These are phyloP conservation scores for Polyommatus icarus DNA, from an alignment of 2,888 invertebrate genomes.

Conservation along the genomic window DNA sequence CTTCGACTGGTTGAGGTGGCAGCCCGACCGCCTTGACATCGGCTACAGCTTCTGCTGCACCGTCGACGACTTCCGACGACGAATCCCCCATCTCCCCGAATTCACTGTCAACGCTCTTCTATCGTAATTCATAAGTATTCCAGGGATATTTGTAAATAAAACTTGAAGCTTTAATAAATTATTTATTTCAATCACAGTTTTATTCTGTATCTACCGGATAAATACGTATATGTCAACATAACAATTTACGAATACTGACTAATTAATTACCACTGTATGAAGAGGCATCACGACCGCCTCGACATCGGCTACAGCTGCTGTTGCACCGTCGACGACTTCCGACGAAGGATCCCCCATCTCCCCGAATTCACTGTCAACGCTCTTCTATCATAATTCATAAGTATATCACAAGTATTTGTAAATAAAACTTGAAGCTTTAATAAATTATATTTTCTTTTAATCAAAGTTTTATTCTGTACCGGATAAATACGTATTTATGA, in stretches of 20 bases:
- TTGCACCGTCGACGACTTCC: conserved; percentile 80
- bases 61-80: conserved; percentile 77
- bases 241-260: no score
- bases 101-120: conserved; percentile 64
- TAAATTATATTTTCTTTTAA: no score
- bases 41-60: conserved; percentile 84
- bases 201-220: no score
- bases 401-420: not conserved
- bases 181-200: no score
- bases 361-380: conserved; percentile 74
- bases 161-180: no score
- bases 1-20: conserved; percentile 82
- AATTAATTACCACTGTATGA: no score
- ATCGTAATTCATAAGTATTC: not conserved
- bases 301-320: conserved; percentile 82
- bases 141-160: not conserved
- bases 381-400: conserved; percentile 33
- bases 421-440: not conserved
- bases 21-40: conserved; percentile 66
- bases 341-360: conserved; percentile 73
- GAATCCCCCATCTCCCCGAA: conserved; percentile 76
- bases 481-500: no score
- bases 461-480: no score
- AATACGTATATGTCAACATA: no score
- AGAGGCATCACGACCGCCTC: conserved; percentile 75